Percentiles rank a stretch among this genome's conserved stretches.
phyloP scores from a whole-genome alignment of 2,113 vertebrate genomes.

The Brachyhypopomus occidentalis region DNA sequence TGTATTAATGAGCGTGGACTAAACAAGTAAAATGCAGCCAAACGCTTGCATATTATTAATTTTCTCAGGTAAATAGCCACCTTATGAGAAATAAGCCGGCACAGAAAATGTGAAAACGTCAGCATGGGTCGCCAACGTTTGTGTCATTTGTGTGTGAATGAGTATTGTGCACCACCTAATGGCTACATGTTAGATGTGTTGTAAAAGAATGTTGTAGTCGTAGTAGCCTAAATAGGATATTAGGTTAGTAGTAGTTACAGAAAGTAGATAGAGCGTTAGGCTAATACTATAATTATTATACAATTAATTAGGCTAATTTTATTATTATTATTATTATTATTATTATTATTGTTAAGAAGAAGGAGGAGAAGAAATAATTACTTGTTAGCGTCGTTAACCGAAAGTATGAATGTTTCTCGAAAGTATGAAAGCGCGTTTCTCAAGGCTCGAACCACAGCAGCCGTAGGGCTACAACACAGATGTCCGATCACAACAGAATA shows the following conservation, averaged over 20 bases:
- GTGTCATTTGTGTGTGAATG: neutral
- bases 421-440: neutral
- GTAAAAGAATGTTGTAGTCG: neutral
- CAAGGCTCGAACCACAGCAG: neutral
- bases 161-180: conserved; percentile 16
- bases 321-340: no score
- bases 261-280: neutral
- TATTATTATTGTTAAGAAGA: no score
- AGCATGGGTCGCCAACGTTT: neutral
- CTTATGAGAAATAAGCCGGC: neutral
- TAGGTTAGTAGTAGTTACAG: neutral
- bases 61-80: neutral
- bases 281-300: neutral
- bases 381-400: no score
- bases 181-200: neutral
- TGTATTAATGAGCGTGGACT: neutral
- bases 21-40: neutral
- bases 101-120: neutral
- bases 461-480: conserved; percentile 19
- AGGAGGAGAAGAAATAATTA: no score
- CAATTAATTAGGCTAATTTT: no score
- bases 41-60: neutral
- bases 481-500: conserved; percentile 7
- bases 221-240: no score
- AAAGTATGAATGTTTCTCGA: no score